These are phyloP conservation scores for Macrosiphum euphorbiae DNA, from an alignment of 2,888 invertebrate genomes.

Conservation along the genomic window DNA sequence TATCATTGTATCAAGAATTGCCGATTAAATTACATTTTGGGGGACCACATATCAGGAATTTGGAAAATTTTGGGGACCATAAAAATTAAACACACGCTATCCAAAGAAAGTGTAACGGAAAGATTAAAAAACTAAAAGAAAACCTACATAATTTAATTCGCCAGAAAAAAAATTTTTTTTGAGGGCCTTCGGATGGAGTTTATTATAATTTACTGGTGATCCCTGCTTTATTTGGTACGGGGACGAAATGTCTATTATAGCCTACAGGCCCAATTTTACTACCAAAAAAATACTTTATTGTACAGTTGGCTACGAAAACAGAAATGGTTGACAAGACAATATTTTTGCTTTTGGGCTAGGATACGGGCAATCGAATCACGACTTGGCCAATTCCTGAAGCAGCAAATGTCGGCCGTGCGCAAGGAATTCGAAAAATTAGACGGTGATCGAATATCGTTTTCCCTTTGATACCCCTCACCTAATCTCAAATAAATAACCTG, in stretches of 20 bases:
- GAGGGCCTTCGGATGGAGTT: neutral
- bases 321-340: too few relatives aligned
- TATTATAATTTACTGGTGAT: neutral
- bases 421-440: too few relatives aligned
- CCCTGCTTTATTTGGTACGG: neutral
- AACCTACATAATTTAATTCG: neutral
- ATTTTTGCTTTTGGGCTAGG: too few relatives aligned
- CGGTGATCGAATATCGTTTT: too few relatives aligned
- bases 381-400: too few relatives aligned
- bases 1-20: neutral
- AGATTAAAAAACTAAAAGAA: neutral
- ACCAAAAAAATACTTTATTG: too few relatives aligned
- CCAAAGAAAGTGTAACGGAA: neutral
- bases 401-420: too few relatives aligned
- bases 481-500: neutral
- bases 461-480: neutral
- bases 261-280: too few relatives aligned
- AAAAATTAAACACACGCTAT: neutral
- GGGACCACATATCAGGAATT: neutral
- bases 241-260: too few relatives aligned
- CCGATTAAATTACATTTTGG: neutral
- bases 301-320: too few relatives aligned
- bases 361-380: too few relatives aligned
- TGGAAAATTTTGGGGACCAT: neutral
- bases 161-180: neutral